These are phyloP conservation scores for Thymelicus lineola DNA, from an alignment of 2,888 invertebrate genomes.

Conservation along the genomic window DNA sequence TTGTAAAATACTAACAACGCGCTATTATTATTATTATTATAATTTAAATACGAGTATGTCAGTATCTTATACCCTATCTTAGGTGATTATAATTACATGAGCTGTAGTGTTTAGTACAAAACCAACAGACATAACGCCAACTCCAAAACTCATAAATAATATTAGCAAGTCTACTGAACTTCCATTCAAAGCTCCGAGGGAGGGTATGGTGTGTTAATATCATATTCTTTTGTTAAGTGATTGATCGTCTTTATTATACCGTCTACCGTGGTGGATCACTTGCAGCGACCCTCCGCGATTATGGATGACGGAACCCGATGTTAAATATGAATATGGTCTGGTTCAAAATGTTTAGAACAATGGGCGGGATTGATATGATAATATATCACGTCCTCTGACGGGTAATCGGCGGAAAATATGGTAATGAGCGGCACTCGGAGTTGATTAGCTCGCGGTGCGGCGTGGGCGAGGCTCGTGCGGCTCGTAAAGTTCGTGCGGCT, in stretches of 20 bases:
- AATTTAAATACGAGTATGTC: too few species aligned
- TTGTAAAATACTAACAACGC: too few species aligned
- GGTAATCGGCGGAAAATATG: conserved; percentile 36
- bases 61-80: too few species aligned
- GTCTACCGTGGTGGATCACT: neutral
- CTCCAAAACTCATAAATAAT: conserved; percentile 4
- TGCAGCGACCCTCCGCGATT: neutral
- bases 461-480: too few species aligned
- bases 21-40: too few species aligned
- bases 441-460: conserved; percentile 12
- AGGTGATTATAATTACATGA: too few species aligned
- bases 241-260: conserved; percentile 9
- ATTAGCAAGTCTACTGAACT: conserved; percentile 5
- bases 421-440: conserved; percentile 24
- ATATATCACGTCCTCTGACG: conserved; percentile 20
- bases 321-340: conserved; percentile 14
- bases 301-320: neutral
- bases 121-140: neutral
- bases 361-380: conserved; percentile 4
- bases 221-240: conserved; percentile 7
- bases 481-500: too few species aligned
- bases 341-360: conserved; percentile 23
- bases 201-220: neutral
- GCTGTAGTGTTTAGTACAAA: neutral
- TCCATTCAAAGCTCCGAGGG: neutral